Base-by-base conservation (phyloP, 92 coral and sea anemone species). In the Umimayanthus chanpuru region DNA sequence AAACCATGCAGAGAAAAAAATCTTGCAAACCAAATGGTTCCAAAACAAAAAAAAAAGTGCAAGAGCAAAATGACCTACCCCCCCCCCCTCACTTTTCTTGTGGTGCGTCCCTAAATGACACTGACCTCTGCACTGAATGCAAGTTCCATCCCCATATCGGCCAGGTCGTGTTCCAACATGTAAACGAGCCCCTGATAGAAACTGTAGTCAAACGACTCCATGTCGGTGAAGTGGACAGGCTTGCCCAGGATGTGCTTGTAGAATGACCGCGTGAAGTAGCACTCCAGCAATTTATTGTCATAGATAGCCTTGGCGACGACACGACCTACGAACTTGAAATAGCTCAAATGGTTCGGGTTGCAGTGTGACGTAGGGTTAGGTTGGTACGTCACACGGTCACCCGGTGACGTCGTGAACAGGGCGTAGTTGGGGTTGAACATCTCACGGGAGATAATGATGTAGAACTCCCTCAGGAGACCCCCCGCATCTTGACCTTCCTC, bases 401-500 rank as follows among this genome's bases (percentile, higher is more conserved):
- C 99, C 21, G 99, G 99, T 44, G 99, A 97, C 5, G 98, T 96
- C 39, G 98, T 93, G 85, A 97, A 97, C 61, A 97, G 94, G 30
- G 99, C 99, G 76, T 97, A 97, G 76, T 97, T 97, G 9, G 99
- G 99, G 88, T 97, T 97, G 86, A 97, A 97, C 99, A 97, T 97
- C 89, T 97, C 99, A 76, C 99, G 96, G 5, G 99, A 95, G 94
- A 97, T 97, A 89, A 97, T 97, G 53, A 97, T 88, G 90, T 91
- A 97, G 97, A 98, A 97, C 66, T 97, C 99, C 8, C 99, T 94
- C 76, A 95, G 90, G 28, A 97, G 92, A 23, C 99, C 99, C 6
- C 99, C 99, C 1, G 99, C 99, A 83, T 97, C 99, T 90, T 97
- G 99, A 25, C 99, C 99, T 89, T 97, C 99, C 79, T 97, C 99